Conservation (phyloP, 2,888 invertebrate genomes). For the Serrognathus titanus region DNA sequence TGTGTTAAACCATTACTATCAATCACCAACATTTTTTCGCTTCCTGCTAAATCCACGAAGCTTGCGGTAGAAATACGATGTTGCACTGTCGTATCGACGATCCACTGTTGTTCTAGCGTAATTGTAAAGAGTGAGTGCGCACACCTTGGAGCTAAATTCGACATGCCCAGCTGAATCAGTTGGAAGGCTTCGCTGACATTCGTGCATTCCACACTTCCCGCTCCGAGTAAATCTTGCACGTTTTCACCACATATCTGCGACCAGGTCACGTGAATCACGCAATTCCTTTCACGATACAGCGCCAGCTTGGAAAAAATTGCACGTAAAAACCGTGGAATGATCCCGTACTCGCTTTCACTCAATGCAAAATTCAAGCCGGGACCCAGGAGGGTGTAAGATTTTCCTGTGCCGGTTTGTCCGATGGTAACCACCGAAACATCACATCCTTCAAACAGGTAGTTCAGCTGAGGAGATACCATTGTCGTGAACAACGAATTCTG, state of each 20-base stretch:
- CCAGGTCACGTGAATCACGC: constrained; percentile 67
- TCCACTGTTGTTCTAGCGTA: constrained; percentile 72
- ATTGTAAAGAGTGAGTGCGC: constrained; percentile 70
- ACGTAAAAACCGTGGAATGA: constrained; percentile 68
- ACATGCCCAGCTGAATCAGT: constrained; percentile 65
- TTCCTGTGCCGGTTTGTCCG: constrained; percentile 64
- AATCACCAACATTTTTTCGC: constrained; percentile 51
- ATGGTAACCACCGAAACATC: constrained; percentile 71
- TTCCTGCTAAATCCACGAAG: constrained; percentile 67
- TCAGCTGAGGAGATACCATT: constrained; percentile 63
- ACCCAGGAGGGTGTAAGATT: constrained; percentile 71
- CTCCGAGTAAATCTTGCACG: constrained; percentile 56
- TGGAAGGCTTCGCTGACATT: constrained; percentile 68
- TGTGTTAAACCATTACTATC: constrained; percentile 50
- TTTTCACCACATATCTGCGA: constrained; percentile 69
- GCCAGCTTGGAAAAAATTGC: constrained; percentile 67
- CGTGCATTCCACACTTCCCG: constrained; percentile 56
- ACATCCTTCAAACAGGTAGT: constrained; percentile 68
- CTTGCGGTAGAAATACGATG: constrained; percentile 71
- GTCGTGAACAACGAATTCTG: constrained; percentile 64
- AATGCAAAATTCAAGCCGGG: constrained; percentile 60
- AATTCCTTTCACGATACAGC: constrained; percentile 63
- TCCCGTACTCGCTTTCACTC: constrained; percentile 68
- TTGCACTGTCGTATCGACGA: constrained; percentile 64
- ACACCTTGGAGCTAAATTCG: constrained; percentile 55